A percentile compares a stretch with the other conserved stretches of the same genome.
phyloP scores from a whole-genome alignment of 1,140 invertebrate genomes.

The Trachymyrmex cornetzi region DNA sequence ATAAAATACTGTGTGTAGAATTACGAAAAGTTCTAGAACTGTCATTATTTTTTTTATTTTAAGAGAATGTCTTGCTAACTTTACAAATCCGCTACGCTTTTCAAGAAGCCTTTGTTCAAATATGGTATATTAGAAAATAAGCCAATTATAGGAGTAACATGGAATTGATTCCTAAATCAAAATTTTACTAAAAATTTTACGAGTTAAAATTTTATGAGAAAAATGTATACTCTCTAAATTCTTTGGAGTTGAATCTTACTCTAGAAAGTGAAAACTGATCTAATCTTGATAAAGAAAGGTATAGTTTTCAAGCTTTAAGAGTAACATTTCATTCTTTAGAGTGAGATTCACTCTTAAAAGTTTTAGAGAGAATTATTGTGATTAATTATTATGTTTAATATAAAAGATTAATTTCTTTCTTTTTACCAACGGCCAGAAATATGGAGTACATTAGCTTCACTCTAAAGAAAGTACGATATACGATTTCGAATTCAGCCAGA shows the following conservation, averaged over 20 bases:
- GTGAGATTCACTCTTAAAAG: too few species aligned
- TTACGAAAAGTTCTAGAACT: too few species aligned
- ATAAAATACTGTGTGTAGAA: too few species aligned
- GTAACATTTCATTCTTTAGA: too few species aligned
- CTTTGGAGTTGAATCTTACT: too few species aligned
- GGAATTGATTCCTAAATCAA: neutral
- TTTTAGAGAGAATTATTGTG: neutral
- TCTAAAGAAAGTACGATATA: constrained; percentile 74
- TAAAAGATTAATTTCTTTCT: neutral
- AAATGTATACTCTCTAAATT: too few species aligned
- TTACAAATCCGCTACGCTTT: neutral
- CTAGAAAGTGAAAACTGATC: too few species aligned
- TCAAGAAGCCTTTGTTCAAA: neutral
- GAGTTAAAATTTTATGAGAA: too few species aligned
- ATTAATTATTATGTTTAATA: neutral
- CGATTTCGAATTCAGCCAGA: constrained; percentile 78
- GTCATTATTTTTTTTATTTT: too few species aligned
- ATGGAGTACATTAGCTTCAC: neutral
- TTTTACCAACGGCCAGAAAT: neutral
- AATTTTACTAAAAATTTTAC: neutral
- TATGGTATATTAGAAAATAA: neutral
- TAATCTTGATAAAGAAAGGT: too few species aligned
- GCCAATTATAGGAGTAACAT: neutral
- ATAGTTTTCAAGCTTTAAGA: too few species aligned
- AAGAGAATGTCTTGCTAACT: too few species aligned